These are phyloP conservation scores for Larimichthys crocea DNA, from an alignment of 2,113 vertebrate genomes.

Conservation along the genomic window DNA sequence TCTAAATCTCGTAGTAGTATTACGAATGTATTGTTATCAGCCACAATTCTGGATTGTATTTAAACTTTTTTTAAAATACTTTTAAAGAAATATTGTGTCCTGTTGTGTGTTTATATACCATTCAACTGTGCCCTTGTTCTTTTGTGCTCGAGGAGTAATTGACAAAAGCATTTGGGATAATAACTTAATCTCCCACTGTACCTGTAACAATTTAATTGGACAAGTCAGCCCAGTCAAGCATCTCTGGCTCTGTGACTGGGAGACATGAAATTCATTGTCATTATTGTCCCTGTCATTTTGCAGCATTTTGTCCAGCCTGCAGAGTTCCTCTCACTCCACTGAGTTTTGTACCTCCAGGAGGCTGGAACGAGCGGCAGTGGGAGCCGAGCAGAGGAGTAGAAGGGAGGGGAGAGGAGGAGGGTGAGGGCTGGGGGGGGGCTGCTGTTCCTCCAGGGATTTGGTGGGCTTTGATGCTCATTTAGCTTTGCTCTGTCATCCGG, in stretches of 20 bases:
- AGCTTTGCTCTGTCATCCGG: constrained; percentile 88
- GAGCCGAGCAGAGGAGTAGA: constrained; percentile 84
- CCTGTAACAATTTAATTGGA: constrained; percentile 99
- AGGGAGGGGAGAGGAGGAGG: constrained; percentile 54
- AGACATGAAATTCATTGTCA: constrained; percentile 99
- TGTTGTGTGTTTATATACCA: constrained; percentile 24
- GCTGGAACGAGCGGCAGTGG: constrained; percentile 76
- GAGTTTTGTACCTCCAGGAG: constrained; percentile 95
- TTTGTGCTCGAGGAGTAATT: constrained; percentile 79
- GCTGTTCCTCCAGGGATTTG: constrained; percentile 88
- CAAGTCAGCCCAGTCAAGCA: constrained; percentile 97
- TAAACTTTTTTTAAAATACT: not conserved
- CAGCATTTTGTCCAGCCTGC: constrained; percentile 94
- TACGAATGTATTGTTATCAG: not conserved
- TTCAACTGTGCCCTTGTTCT: constrained; percentile 37
- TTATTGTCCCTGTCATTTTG: constrained; percentile 99
- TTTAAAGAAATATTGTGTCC: constrained; percentile 33
- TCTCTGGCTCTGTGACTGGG: constrained; percentile 93
- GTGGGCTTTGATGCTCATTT: constrained; percentile 90
- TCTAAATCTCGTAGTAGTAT: no score
- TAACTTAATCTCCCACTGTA: constrained; percentile 89
- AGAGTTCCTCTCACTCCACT: constrained; percentile 97
- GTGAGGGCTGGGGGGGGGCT: constrained; percentile 61
- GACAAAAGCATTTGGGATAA: constrained; percentile 84
- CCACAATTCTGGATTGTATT: not conserved